Base-by-base conservation (phyloP, 2,113 vertebrate species). In the Pelecanus crispus region DNA sequence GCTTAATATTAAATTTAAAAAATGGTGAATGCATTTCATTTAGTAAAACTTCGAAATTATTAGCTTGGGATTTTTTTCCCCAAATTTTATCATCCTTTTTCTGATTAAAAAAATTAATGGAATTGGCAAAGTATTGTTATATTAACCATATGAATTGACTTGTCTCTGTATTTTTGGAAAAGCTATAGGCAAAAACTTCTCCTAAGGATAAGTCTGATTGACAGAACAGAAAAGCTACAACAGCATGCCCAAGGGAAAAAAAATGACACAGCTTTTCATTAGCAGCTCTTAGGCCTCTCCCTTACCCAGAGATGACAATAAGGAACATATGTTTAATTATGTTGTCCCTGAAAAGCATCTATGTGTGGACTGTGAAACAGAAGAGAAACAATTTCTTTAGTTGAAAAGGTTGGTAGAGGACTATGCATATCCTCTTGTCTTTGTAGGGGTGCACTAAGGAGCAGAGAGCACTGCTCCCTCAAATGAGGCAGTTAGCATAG, bases 191-290 rank as follows among this genome's bases (percentile, higher is more conserved):
- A 49, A 58, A 50, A 78, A 7, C 6, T 29, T 56, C 50, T 86
- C 13, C 18, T 31, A 45, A 67, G 58, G 67, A 34, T 13, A 26
- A 75, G 6, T 59, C 13, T 67, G 40, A 73, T 7, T 52, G 78
- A 56, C 17, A 66, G 81, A 55, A 13, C 18, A 88, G 29, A 59
- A 81, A 36, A 71, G 4, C 26, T 53, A 26, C 4, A 1, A 31
- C 31, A 31, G 11, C 17, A 17, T 26, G 70, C 1, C 5, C 19
- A 29, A 58, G 21, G 17, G 38, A 58, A 52, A 83, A 55, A 82
- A 56, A 84, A 21, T 13, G 45, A 61, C 1, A 0, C 12, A 40
- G 7, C 5, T 66, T 77, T 70, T 73, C 9, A 0, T 59, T 26
- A 53, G 11, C 4, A 66, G 31, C 34, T 81, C 4, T 38, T 34